Evolutionary conservation across 2,113 vertebrate species (phyloP).

Genomic region (Erythrocebus patas): DNA sequence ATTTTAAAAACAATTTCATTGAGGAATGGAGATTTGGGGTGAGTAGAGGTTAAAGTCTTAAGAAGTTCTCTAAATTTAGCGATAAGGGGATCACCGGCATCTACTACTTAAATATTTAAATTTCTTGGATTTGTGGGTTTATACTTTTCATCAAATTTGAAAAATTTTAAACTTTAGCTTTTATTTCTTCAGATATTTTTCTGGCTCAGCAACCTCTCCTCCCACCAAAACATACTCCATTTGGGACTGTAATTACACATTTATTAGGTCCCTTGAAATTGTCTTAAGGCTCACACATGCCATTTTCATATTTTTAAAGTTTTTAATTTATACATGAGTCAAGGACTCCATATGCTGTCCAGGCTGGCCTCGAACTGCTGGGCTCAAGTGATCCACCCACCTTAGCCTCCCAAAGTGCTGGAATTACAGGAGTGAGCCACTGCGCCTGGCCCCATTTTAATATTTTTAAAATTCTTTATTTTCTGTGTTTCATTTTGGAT

Average conservation of each 20-base stretch:
- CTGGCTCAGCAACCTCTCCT: background rate
- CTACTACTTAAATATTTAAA: constrained; percentile 26
- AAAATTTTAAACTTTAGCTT: background rate
- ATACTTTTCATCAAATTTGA: background rate
- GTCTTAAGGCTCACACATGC: background rate
- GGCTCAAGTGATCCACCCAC: too few species aligned
- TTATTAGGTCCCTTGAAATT: background rate
- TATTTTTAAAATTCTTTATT: background rate
- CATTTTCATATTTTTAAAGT: background rate
- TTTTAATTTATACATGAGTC: too few species aligned
- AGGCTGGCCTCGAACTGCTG: too few species aligned
- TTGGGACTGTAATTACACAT: background rate
- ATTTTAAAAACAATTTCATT: constrained; percentile 18
- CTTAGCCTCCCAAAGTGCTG: too few species aligned
- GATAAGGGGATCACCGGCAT: background rate
- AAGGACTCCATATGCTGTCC: too few species aligned
- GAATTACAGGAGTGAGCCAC: too few species aligned
- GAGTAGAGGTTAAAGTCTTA: background rate
- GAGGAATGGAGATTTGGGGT: background rate
- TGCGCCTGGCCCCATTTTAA: too few species aligned
- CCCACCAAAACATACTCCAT: background rate
- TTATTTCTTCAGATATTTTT: constrained; percentile 15
- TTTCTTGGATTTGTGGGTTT: constrained; percentile 14
- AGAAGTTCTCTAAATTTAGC: background rate
- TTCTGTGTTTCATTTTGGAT: constrained; percentile 10